Evolutionary conservation across 2,113 vertebrate genomes (phyloP), one percentile per base, ranked within the genome.

Genomic region (Heloderma charlesbogerti): DNA sequence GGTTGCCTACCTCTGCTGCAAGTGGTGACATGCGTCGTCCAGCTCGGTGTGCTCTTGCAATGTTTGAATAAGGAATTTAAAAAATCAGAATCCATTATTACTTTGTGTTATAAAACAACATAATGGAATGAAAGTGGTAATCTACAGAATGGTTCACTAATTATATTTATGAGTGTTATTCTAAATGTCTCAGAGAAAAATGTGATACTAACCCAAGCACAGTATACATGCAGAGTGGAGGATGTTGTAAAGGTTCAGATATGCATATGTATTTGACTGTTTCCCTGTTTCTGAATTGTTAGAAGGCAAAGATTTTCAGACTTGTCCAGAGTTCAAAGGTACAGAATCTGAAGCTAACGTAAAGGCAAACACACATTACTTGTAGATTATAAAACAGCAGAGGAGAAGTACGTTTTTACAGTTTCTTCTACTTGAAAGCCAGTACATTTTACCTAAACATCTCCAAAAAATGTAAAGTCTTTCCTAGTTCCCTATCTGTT

Each of bases 401-500:
- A 34, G 12, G 37, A 84, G 71, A 84, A 63, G 34, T 1, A 7
- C 0, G 87, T 1, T 90, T 37, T 8, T 75, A 51, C 5, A 80
- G 84, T 51, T 86, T 74, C 77, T 86, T 75, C 43, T 8, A 27
- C 6, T 74, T 51, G 69, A 78, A 40, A 75, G 48, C 54, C 82
- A 43, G 31, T 75, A 91, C 15, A 60, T 48, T 91, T 91, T 16
- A 92, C 31, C 77, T 1, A 22, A 71, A 84, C 54, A n/a, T 75
- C 90, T 94, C 81, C 66, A 85, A 43, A 91, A 83, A 88, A 72
- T 34, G 86, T 72, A 84, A 88, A 92, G 82, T 4, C 18, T 40
- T 9, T 71, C 22, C 27, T 69, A 34, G 89, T 92, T 95, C 94
- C 78, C 67, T 90, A 89, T 90, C 88, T 87, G 51, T 89, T 5